A percentile compares a stretch with the other conserved stretches of the same genome.
phyloP scores from a whole-genome alignment of 1,140 invertebrate genomes.

The Drosophila repleta region DNA sequence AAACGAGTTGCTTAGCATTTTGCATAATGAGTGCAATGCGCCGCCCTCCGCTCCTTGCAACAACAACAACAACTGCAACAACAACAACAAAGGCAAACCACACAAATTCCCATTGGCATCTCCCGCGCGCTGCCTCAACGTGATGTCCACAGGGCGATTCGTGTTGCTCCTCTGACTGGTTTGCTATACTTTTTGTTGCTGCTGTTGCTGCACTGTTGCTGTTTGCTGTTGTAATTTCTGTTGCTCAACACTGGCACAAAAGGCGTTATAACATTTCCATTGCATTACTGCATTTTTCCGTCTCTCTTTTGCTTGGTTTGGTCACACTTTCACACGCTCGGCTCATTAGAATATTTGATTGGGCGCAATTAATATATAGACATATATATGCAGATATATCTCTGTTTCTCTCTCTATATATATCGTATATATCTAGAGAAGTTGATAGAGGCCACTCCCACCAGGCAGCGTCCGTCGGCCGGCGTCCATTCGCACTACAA shows the following conservation, averaged over 20 bases:
- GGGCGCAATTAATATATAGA: slow-evolving; percentile 64
- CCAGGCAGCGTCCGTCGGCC: neutral
- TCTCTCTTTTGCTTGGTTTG: slow-evolving; percentile 16
- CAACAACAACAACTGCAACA: neutral
- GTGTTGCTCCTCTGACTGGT: slow-evolving; percentile 39
- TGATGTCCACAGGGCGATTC: slow-evolving; percentile 81
- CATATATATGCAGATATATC: neutral
- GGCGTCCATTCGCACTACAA: slow-evolving; percentile 27
- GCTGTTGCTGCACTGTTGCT: slow-evolving; percentile 51
- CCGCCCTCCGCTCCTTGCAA: slow-evolving; percentile 32
- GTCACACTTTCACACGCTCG: slow-evolving; percentile 70
- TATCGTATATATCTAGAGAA: too few relatives aligned
- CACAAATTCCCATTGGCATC: slow-evolving; percentile 44
- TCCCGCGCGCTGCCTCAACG: slow-evolving; percentile 55
- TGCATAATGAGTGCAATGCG: slow-evolving; percentile 72
- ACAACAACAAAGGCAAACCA: slow-evolving; percentile 3
- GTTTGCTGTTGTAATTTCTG: slow-evolving; percentile 35
- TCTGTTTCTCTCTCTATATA: too few relatives aligned
- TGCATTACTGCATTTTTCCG: slow-evolving; percentile 56
- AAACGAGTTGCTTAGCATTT: slow-evolving; percentile 53
- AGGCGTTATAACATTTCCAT: slow-evolving; percentile 70
- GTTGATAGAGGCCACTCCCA: neutral
- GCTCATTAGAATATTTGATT: slow-evolving; percentile 76
- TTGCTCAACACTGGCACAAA: slow-evolving; percentile 56
- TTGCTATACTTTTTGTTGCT: slow-evolving; percentile 36